phyloP scores from a whole-genome alignment of 2,888 invertebrate species.

The Tricholauxania praeusta region DNA sequence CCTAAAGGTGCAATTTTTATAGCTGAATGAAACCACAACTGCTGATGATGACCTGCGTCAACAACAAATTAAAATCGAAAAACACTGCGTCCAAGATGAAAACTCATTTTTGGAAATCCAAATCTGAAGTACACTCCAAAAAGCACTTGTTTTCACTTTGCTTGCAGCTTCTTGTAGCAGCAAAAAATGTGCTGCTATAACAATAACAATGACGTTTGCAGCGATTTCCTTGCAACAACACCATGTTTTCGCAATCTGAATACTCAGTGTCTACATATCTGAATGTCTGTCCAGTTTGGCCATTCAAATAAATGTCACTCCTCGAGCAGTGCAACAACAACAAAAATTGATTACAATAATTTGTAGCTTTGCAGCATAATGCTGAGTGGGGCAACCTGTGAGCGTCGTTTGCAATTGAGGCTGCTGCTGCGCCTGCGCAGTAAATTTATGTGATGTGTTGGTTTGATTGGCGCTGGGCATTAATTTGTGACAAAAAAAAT shows the following conservation, averaged over 20 bases:
- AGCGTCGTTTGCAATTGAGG: conserved; percentile 48
- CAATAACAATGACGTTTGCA: conserved; percentile 16
- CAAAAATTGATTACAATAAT: conserved; percentile 62
- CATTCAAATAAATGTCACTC: conserved; percentile 62
- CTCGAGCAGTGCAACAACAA: conserved; percentile 55
- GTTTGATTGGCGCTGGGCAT: conserved; percentile 62
- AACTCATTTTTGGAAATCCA: background rate
- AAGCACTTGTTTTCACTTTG: conserved; percentile 23
- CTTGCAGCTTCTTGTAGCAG: conserved; percentile 10
- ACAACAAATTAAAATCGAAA: background rate
- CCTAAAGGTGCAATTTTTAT: background rate
- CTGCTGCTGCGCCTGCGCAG: conserved; percentile 57
- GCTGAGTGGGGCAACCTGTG: conserved; percentile 11
- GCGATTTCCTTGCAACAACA: conserved; percentile 1
- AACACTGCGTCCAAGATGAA: background rate
- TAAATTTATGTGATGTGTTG: conserved; percentile 64
- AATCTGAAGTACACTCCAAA: background rate
- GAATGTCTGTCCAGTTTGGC: conserved; percentile 42
- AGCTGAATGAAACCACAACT: background rate
- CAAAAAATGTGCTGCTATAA: conserved; percentile 22
- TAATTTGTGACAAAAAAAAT: conserved; percentile 50
- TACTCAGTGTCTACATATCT: conserved; percentile 2
- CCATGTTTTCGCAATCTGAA: conserved; percentile 11
- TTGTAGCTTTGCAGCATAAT: conserved; percentile 51
- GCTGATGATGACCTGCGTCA: background rate